Evolutionary conservation across 2,797 vertebrate species (phyloP).

Genomic region (Periparus ater): DNA sequence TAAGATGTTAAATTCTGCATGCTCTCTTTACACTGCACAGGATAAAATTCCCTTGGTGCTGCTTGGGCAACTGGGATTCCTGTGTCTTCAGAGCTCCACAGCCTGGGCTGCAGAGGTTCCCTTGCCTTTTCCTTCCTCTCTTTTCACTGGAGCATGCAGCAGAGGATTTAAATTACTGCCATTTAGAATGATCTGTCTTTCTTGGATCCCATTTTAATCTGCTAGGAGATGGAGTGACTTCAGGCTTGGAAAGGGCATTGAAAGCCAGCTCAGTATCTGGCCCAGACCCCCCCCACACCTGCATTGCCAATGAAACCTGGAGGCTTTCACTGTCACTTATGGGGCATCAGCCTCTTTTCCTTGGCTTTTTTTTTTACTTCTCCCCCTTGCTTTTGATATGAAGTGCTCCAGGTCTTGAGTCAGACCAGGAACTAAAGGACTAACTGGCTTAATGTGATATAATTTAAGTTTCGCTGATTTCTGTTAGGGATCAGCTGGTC

Average conservation of each 20-base stretch:
- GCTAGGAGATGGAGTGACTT: slow-evolving; percentile 12
- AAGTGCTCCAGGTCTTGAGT: neutral
- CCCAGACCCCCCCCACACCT: neutral
- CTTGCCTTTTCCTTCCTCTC: neutral
- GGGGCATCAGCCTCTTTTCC: neutral
- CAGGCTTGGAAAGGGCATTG: slow-evolving; percentile 26
- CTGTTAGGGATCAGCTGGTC: neutral
- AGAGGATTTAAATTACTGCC: slow-evolving; percentile 35
- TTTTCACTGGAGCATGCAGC: neutral
- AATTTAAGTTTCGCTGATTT: neutral
- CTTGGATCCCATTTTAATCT: slow-evolving; percentile 30
- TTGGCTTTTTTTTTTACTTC: neutral
- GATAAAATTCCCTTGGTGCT: neutral
- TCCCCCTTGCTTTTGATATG: neutral
- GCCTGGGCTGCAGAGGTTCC: neutral
- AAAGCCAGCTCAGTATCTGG: slow-evolving; percentile 12
- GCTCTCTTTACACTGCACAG: neutral
- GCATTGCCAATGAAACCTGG: neutral
- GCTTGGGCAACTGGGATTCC: neutral
- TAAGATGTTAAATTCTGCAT: neutral
- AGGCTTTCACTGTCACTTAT: neutral
- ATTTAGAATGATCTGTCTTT: slow-evolving; percentile 23
- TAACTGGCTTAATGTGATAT: neutral
- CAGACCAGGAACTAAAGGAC: slow-evolving; percentile 2
- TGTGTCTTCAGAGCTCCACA: neutral